These are phyloP conservation scores for Phainopepla nitens DNA, from an alignment of 2,113 vertebrate species.

Conservation along the genomic window DNA sequence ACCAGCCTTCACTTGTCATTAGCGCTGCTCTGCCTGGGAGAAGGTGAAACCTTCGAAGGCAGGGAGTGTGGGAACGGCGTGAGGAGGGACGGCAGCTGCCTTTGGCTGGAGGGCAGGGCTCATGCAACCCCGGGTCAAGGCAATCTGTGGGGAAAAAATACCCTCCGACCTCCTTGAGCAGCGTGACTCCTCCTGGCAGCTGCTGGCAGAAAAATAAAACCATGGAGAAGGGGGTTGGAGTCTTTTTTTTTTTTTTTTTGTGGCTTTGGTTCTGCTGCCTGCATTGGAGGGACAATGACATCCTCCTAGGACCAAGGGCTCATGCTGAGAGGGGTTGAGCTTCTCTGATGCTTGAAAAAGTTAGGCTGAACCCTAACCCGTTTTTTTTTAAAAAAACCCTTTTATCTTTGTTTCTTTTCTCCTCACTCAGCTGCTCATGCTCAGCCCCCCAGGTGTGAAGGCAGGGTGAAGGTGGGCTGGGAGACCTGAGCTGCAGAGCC, in stretches of 20 bases:
- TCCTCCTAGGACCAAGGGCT: neutral
- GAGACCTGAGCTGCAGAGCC: neutral
- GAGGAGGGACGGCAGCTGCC: neutral
- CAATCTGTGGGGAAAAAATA: neutral
- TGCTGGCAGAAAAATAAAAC: neutral
- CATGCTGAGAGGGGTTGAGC: neutral
- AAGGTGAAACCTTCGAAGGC: conserved; percentile 40
- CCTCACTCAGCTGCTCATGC: neutral
- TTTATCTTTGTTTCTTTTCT: neutral
- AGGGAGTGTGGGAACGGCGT: conserved; percentile 3
- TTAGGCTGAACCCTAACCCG: too few relatives aligned
- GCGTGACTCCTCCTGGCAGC: neutral
- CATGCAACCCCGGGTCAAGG: neutral
- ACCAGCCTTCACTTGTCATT: conserved; percentile 30
- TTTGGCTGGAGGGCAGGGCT: conserved; percentile 10
- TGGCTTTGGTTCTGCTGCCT: neutral
- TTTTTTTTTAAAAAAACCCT: too few relatives aligned
- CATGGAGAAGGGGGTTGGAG: neutral
- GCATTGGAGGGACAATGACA: neutral
- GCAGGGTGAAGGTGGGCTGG: neutral
- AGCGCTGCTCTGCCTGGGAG: neutral
- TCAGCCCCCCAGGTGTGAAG: neutral
- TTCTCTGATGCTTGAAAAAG: neutral
- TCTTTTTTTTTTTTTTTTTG: neutral
- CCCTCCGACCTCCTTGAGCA: neutral